Base-by-base conservation (phyloP, 2,888 invertebrate species). In the Melieria crassipennis region DNA sequence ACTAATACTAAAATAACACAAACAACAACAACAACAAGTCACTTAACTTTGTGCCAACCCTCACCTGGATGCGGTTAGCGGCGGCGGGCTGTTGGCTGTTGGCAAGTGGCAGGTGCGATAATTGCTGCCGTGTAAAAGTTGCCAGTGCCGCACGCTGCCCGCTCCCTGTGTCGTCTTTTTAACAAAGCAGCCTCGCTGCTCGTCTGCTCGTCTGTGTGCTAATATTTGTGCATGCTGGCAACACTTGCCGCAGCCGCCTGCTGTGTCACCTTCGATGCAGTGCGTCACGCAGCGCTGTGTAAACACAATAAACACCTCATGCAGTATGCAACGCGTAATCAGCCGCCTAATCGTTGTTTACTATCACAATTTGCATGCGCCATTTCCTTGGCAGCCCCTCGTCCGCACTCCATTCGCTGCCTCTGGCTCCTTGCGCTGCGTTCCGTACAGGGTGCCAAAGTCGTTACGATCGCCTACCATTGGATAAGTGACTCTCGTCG, bases 261-360 rank as follows among this genome's bases (percentile, higher is more conserved):
- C n/a, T 42, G 43, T 55, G 45, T 52, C 65, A 56, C 65, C 55
- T 55, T 66, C 43, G 48, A 9, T 7, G 57, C 57, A 66, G 66
- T 50, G 66, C 66, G 66, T 66, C 48, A 57, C 60, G 66, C 50
- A 58, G 66, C 66, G 60, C 66, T 78, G 75, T 76, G 81, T 78
- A 81, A 82, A 84, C 83, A 83, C 77, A 79, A 78, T 77, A 80
- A 82, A 80, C 79, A 80, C 78, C 80, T 85, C 85, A 85, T 85
- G 81, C 81, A 85, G 82, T 83, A 85, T 85, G 83, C 84, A 85
- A 76, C 78, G 81, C 82, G 85, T 83, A 85, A 85, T 85, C 85
- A 85, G 82, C 84, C 82, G 83, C 83, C 82, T 85, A 85, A 85
- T 85, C 85, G 84, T 82, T 85, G 85, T 85, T 85, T 85, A 82